Evolutionary conservation across 2,113 vertebrate genomes (phyloP), one percentile per base, ranked within the genome.

Genomic region (Marmota flaviventris): DNA sequence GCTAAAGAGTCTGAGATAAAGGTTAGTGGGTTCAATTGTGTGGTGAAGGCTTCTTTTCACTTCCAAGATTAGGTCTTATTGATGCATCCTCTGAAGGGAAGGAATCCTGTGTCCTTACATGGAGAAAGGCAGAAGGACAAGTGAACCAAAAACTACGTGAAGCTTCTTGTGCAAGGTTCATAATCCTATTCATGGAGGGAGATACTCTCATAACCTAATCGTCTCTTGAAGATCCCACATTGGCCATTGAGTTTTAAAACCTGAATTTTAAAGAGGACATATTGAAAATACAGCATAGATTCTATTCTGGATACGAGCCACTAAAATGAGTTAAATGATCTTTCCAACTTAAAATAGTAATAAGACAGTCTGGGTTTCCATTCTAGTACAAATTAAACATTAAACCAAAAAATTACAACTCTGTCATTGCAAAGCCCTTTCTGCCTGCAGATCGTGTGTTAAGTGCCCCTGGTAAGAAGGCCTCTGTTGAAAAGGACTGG

Each of bases 271-370:
- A n/a, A 91, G 63, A 18, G 24, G 18, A 24, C 48, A 58, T 39
- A 45, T 70, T 91, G 8, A 72, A 70, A 56, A 29, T 12, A 48
- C 2, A 70, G 77, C 37, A n/a, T 25, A 56, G 27, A 72, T 17
- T 48, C 27, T n/a, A 45, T 75, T 70, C 79, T 9, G 24, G 39
- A 39, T 17, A 93, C n/a, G 4, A 14, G 69, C 12, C 11, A 63
- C 29, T 61, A 83, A 83, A 91, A 84, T 87, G 18, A 93, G 37
- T 20, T 92, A 25, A 69, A 42, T 70, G 42, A 34, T 77, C 83
- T 34, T 92, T 83, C 29, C 85, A 95, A 76, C 76, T 92, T n/a
- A 86, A 90, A 94, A 83, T 17, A 58, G 51, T 72, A 83, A 63
- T n/a, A 92, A 89, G 48, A 92, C 63, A 84, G 3, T 42, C n/a